These are phyloP conservation scores for Clarias batrachus DNA, from an alignment of 2,113 vertebrate species.

Conservation along the genomic window DNA sequence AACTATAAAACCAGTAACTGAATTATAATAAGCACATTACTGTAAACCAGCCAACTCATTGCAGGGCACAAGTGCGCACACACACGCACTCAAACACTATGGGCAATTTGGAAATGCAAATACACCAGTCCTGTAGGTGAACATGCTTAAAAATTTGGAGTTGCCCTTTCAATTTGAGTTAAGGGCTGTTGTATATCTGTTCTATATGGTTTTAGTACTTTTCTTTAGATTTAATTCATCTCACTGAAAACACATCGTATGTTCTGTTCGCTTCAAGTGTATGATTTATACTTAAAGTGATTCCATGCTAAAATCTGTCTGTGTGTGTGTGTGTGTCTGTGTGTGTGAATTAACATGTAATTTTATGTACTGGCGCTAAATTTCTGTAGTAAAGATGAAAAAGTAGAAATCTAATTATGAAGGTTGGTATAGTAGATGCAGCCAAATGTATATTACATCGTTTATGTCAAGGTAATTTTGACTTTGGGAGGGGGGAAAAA, in stretches of 20 bases:
- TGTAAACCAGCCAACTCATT: not conserved
- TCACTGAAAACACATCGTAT: not conserved
- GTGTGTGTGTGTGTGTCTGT: not conserved
- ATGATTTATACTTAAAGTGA: not conserved
- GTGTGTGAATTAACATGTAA: not conserved
- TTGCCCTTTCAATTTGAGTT: too few relatives aligned
- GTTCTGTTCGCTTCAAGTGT: not conserved
- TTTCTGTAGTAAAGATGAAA: not conserved
- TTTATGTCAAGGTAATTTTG: not conserved
- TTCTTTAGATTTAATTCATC: not conserved
- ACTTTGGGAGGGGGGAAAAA: not conserved
- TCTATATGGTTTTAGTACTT: not conserved
- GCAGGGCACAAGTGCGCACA: too few relatives aligned
- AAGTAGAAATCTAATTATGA: not conserved
- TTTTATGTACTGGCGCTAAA: not conserved
- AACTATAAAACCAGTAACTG: not conserved
- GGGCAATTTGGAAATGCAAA: too few relatives aligned
- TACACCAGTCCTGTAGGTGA: too few relatives aligned
- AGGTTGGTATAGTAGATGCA: not conserved
- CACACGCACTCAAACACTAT: too few relatives aligned
- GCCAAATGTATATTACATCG: not conserved
- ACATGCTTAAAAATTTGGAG: too few relatives aligned
- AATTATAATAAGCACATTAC: not conserved
- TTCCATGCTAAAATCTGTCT: not conserved
- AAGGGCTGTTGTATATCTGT: not conserved